phyloP scores from a whole-genome alignment of 2,888 invertebrate species.

The Hofmannophila pseudospretella region DNA sequence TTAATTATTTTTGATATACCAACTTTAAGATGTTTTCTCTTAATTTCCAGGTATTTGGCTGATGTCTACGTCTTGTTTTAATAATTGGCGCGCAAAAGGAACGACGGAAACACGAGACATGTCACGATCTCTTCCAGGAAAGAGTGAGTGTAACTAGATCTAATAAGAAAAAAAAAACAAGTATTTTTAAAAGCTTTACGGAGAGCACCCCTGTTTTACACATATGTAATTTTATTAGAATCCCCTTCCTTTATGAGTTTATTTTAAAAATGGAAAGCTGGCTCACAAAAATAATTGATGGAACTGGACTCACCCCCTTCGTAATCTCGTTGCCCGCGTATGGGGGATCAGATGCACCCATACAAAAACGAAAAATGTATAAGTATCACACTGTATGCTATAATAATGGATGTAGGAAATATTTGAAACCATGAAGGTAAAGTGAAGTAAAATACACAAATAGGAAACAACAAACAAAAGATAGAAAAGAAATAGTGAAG shows the following conservation, averaged over 20 bases:
- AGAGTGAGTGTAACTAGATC: constrained; percentile 34
- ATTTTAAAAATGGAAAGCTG: constrained; percentile 70
- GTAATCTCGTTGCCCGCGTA: constrained; percentile 44
- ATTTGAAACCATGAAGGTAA: too few relatives aligned
- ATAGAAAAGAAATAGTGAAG: too few relatives aligned
- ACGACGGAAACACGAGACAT: constrained; percentile 26
- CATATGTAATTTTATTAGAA: constrained; percentile 55
- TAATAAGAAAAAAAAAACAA: constrained; percentile 20
- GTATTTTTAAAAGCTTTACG: constrained; percentile 12
- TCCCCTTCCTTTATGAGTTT: constrained; percentile 53
- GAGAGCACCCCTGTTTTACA: constrained; percentile 14
- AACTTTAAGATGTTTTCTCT: constrained; percentile 25
- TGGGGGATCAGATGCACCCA: constrained; percentile 7
- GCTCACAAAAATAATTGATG: constrained; percentile 67
- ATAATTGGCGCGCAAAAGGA: constrained; percentile 34
- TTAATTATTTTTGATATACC: constrained; percentile 10
- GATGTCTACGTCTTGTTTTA: constrained; percentile 25
- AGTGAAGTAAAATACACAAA: background rate
- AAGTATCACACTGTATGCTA: background rate
- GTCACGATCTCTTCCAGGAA: constrained; percentile 47
- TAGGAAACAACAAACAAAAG: too few relatives aligned
- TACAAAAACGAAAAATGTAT: constrained; percentile 5
- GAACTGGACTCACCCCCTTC: constrained; percentile 57
- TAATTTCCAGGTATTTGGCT: constrained; percentile 53
- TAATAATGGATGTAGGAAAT: too few relatives aligned